Base-by-base conservation (phyloP, 2,888 invertebrate species). In the Ptychoptera albimana region DNA sequence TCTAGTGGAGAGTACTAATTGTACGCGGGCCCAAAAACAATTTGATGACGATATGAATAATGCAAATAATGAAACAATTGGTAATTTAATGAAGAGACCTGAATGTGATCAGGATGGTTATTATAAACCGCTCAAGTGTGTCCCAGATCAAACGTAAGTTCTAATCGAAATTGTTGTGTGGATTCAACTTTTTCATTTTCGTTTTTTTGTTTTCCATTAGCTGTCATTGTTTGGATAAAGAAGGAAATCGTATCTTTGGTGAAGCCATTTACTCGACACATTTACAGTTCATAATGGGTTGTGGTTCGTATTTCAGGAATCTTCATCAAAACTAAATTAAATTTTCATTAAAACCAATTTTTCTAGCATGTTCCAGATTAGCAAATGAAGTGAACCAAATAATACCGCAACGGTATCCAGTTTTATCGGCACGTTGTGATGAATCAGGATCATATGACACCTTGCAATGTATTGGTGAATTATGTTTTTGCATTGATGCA, bases 131-230 rank as follows among this genome's bases (percentile, higher is more conserved):
- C 68, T 70, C 38, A 68, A 72, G 49, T 82, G 82, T 52, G 69
- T 77, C 13, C 74, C 77, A 1, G 76, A 77, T 13, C 77, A 79
- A 51, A 72, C 76, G 81, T 81, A 67, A 68, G 70, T 60, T n/a
- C n/a, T n/a, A n/a, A n/a, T n/a, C n/a, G n/a, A n/a, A 15, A 9
- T 12, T 15, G 10, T 13, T 15, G 15, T 14, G 8, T 15, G 2
- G 35, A 23, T 9, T 42, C 8, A 11, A n/a, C 0, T 29, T 13
- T 16, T 43, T 37, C 13, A 23, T 15, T 42, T 38, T 38, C 23
- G 11, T 15, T 34, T 36, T 13, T 40, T 32, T 32, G 10, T 42
- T 34, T 37, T 44, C 44, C 61, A 62, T 2, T 58, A 80, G 79
- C 41, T 79, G 79, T 56, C 78, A 74, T 55, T 80, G 80, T 51